Evolutionary conservation across 2,797 vertebrate species (phyloP).

Genomic region (Halcyon smyrnensis): DNA sequence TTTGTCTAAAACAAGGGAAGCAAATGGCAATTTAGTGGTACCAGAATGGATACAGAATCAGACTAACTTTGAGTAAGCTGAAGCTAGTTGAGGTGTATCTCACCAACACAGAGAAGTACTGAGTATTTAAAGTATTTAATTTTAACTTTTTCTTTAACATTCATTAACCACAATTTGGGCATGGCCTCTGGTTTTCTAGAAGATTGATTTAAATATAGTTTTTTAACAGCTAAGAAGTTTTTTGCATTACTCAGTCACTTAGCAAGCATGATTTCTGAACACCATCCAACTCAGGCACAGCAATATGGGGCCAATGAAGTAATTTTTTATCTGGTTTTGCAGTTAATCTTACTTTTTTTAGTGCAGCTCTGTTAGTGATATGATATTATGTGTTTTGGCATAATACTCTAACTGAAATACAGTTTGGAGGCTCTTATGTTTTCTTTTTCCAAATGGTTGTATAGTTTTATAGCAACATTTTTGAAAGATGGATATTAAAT

Average conservation of each 20-base stretch:
- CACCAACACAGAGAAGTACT: background rate
- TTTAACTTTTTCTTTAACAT: background rate
- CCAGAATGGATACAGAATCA: background rate
- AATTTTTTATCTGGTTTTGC: conserved; percentile 44
- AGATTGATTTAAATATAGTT: background rate
- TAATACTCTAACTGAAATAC: background rate
- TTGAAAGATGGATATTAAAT: conserved; percentile 12
- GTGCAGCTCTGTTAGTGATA: conserved; percentile 15
- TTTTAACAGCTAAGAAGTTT: background rate
- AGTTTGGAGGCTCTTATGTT: background rate
- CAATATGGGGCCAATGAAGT: background rate
- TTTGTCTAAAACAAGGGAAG: background rate
- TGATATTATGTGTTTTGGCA: conserved; percentile 36
- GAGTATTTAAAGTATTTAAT: background rate
- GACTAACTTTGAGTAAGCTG: background rate
- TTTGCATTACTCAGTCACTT: background rate
- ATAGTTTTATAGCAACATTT: background rate
- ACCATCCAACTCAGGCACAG: conserved; percentile 10
- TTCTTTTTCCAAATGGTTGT: background rate
- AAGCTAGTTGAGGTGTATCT: background rate
- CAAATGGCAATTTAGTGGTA: background rate
- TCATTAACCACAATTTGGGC: background rate
- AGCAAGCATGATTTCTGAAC: conserved; percentile 28
- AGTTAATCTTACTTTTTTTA: conserved; percentile 16
- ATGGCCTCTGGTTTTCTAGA: background rate